Conservation (phyloP, 2,888 invertebrate genomes). For the Anoncus sp. region DNA sequence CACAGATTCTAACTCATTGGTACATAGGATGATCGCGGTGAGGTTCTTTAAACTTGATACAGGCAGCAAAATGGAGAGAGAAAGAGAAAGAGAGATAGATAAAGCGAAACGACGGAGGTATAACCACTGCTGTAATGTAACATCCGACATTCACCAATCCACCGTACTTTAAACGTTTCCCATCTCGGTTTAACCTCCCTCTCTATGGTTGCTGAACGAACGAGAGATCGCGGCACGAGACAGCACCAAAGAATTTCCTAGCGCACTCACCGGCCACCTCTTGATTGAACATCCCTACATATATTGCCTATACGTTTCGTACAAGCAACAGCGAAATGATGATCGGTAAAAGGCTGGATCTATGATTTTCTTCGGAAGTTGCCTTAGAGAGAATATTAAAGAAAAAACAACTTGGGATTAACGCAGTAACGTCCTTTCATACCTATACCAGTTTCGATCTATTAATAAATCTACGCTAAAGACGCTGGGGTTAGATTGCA, state of each 20-base stretch:
- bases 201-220: slow-evolving; percentile 6
- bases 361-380: slow-evolving; percentile 32
- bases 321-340: slow-evolving; percentile 44
- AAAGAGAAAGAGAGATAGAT: slow-evolving; percentile 4
- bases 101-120: slow-evolving; percentile 24
- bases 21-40: slow-evolving; percentile 50
- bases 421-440: slow-evolving; percentile 25
- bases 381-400: slow-evolving; percentile 15
- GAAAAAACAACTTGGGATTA: slow-evolving; percentile 35
- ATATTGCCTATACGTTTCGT: slow-evolving; percentile 11
- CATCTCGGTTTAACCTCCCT: slow-evolving; percentile 52
- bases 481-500: slow-evolving; percentile 10
- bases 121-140: slow-evolving; percentile 46
- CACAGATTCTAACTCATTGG: slow-evolving; percentile 60
- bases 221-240: slow-evolving; percentile 41
- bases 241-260: slow-evolving; percentile 43
- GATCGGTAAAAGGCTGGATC: slow-evolving; percentile 42
- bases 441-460: slow-evolving; percentile 19
- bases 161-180: slow-evolving; percentile 47
- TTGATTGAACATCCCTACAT: slow-evolving; percentile 55
- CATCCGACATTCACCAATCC: slow-evolving; percentile 52
- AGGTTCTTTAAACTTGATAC: slow-evolving; percentile 38
- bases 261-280: slow-evolving; percentile 26
- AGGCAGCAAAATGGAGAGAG: slow-evolving; percentile 5
- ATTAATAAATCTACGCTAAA: slow-evolving; percentile 44